These are phyloP conservation scores for Cerastoderma edule DNA, from an alignment of 2,888 invertebrate species.

Conservation along the genomic window DNA sequence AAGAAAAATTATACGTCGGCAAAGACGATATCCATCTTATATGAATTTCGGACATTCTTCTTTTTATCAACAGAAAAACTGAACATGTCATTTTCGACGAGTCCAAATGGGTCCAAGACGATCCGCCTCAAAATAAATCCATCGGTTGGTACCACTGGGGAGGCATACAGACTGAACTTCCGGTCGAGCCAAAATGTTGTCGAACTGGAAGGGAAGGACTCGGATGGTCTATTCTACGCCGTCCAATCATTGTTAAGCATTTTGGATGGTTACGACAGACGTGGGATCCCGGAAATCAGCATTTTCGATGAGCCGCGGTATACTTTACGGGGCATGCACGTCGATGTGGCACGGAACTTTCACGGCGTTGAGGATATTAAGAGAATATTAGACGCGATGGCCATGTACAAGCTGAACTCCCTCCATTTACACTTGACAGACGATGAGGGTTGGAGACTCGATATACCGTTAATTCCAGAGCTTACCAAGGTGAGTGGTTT, in stretches of 20 bases:
- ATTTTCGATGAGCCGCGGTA: slow-evolving; percentile 70
- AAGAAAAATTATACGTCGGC: too few species aligned
- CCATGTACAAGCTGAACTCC: slow-evolving; percentile 81
- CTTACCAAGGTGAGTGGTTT: slow-evolving; percentile 74
- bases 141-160: slow-evolving; percentile 14
- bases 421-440: slow-evolving; percentile 82
- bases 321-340: slow-evolving; percentile 70
- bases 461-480: slow-evolving; percentile 80
- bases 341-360: slow-evolving; percentile 77
- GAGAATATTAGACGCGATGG: slow-evolving; percentile 78
- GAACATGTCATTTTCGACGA: background rate
- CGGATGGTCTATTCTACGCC: slow-evolving; percentile 63
- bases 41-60: too few species aligned
- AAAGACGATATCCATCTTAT: too few species aligned
- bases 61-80: slow-evolving; percentile 27
- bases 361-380: slow-evolving; percentile 69
- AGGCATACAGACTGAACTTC: slow-evolving; percentile 63
- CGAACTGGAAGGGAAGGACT: slow-evolving; percentile 44
- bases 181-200: slow-evolving; percentile 41
- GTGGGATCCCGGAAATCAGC: slow-evolving; percentile 44
- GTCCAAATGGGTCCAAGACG: background rate
- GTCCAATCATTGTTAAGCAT: slow-evolving; percentile 62
- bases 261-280: slow-evolving; percentile 34
- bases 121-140: slow-evolving; percentile 15
- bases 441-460: slow-evolving; percentile 82